Evolutionary conservation across 2,113 vertebrate species (phyloP), one percentile per base, ranked within the genome.

Genomic region (Hypomesus transpacificus): DNA sequence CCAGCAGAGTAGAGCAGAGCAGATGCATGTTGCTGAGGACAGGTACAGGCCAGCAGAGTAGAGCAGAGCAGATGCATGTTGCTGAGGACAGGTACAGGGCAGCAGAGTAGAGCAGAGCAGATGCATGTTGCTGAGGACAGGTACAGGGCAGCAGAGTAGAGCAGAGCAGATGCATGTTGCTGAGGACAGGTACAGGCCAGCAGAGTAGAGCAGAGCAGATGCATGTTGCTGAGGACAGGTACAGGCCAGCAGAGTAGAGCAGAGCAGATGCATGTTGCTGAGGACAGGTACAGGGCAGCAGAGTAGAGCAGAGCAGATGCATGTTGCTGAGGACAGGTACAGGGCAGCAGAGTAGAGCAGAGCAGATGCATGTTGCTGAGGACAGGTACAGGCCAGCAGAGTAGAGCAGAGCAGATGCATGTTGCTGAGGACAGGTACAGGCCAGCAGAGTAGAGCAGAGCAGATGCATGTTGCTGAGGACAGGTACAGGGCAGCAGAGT

Each of bases 81-180:
- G 24, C 2, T 26, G 24, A 26, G 24, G 24, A 26, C 24, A 26
- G 24, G 16, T 16, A 57, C 14, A 57, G 54, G n/a, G n/a, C n/a
- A n/a, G n/a, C n/a, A n/a, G n/a, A 13, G 5, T 17, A 16, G n/a
- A 62, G 59, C 34, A 64, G 3, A 34, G 69, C 7, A 34, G 54
- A n/a, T n/a, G n/a, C n/a, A n/a, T n/a, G n/a, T n/a, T n/a, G n/a
- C n/a, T n/a, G n/a, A n/a, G n/a, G n/a, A n/a, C n/a, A n/a, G n/a
- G n/a, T n/a, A n/a, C n/a, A n/a, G n/a, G n/a, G n/a, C n/a, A 79
- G 63, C 52, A 51, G 22, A 1, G 59, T 7, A 57, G 21, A 69
- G 21, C 24, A 14, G 31, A 69, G 39, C 16, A 50, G 57, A 73
- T n/a, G 14, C 5, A 34, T 24, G n/a, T n/a, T n/a, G n/a, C n/a